A percentile compares a stretch with the other conserved stretches of the same genome.
These are phyloP conservation scores for sheep (Ovis aries) DNA, from an alignment of 2,113 vertebrate genomes.

Conservation along the genomic window DNA sequence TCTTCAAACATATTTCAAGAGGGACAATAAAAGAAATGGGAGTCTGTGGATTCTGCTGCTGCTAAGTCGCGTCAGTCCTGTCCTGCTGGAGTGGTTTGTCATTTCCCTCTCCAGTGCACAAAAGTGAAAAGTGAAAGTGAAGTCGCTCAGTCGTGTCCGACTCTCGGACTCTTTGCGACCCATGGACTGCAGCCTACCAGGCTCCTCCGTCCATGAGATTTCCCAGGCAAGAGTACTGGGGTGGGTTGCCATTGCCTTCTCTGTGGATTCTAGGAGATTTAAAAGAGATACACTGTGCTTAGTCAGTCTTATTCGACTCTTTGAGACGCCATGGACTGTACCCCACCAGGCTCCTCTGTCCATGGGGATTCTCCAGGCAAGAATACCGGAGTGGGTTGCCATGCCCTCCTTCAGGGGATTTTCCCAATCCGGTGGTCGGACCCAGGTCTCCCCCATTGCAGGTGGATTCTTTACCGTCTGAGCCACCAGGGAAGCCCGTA, in stretches of 20 bases:
- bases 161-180: accelerated
- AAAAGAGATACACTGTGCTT: not conserved
- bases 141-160: too few relatives aligned
- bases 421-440: not conserved
- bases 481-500: not conserved
- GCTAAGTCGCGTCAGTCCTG: too few relatives aligned
- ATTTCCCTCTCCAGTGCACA: too few relatives aligned
- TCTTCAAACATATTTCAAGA: not conserved
- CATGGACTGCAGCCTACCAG: too few relatives aligned
- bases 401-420: not conserved
- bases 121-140: too few relatives aligned
- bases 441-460: not conserved
- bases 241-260: too few relatives aligned
- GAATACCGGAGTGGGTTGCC: not conserved
- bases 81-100: too few relatives aligned
- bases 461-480: not conserved
- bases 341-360: not conserved
- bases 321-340: not conserved
- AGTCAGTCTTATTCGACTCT: not conserved
- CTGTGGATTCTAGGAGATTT: not conserved
- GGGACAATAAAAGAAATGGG: not conserved
- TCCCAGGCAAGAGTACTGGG: too few relatives aligned
- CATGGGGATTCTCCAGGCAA: not conserved
- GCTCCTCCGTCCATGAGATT: too few relatives aligned
- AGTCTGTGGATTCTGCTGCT: not conserved